These are phyloP conservation scores for Ursus arctos DNA, from an alignment of 2,113 vertebrate genomes.

Conservation along the genomic window DNA sequence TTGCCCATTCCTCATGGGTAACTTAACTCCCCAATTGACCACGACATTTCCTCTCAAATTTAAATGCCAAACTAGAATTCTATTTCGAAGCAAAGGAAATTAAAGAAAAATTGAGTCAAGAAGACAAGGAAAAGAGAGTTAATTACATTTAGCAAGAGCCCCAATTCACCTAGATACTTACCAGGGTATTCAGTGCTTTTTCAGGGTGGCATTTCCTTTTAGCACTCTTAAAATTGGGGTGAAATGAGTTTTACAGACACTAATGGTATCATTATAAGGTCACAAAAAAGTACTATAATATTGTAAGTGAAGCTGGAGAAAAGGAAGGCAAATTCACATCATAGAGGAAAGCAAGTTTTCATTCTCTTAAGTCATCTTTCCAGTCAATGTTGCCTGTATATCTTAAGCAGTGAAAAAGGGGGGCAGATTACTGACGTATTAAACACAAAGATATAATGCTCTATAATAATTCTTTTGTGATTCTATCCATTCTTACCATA, in stretches of 20 bases:
- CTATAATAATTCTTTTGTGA: not conserved
- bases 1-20: not conserved
- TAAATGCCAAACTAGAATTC: slow-evolving; percentile 11
- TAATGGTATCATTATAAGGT: slow-evolving; percentile 65
- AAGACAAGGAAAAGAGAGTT: slow-evolving; percentile 58
- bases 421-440: not conserved
- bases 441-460: not conserved
- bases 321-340: slow-evolving; percentile 32
- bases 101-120: slow-evolving; percentile 59
- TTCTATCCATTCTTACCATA: not conserved
- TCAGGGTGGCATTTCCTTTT: slow-evolving; percentile 64
- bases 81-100: slow-evolving; percentile 47
- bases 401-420: not conserved
- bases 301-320: slow-evolving; percentile 51
- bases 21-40: not conserved
- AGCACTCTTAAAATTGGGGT: slow-evolving; percentile 70
- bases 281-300: slow-evolving; percentile 27
- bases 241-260: slow-evolving; percentile 69
- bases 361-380: not conserved
- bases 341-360: slow-evolving; percentile 43
- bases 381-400: not conserved
- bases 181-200: slow-evolving; percentile 69
- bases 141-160: slow-evolving; percentile 64
- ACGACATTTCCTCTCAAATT: slow-evolving; percentile 45
- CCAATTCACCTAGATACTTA: slow-evolving; percentile 55